Percentiles rank a stretch among this genome's conserved stretches.
Evolutionary conservation across 2,888 invertebrate genomes (phyloP).

Genomic region (Muschampia plurimacula): DNA sequence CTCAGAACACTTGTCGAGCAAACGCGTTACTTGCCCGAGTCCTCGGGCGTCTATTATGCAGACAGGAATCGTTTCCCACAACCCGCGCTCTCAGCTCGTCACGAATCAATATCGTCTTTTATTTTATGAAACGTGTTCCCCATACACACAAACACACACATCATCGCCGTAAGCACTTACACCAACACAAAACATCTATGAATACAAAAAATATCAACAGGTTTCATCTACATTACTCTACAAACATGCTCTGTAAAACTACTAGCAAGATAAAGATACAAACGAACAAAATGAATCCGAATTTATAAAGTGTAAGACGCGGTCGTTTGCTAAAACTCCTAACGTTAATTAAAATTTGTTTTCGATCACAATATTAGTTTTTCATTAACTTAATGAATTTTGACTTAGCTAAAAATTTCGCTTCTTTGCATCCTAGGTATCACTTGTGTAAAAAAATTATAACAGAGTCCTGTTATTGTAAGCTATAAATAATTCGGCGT

Average conservation of each 20-base stretch:
- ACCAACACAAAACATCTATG: conserved; percentile 38
- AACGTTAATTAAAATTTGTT: conserved; percentile 68
- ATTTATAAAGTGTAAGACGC: conserved; percentile 66
- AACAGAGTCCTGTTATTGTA: background rate
- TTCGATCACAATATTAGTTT: conserved; percentile 62
- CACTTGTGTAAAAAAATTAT: background rate
- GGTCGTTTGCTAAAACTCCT: conserved; percentile 67
- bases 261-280: conserved; percentile 59
- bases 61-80: conserved; percentile 83
- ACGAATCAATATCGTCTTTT: conserved; percentile 85
- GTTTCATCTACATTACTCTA: too few relatives aligned
- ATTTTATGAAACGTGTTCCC: conserved; percentile 82
- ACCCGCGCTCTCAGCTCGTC: conserved; percentile 77
- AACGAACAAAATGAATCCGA: conserved; percentile 66
- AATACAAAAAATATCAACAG: background rate
- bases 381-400: conserved; percentile 55
- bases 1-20: conserved; percentile 55
- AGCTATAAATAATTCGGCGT: background rate
- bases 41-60: conserved; percentile 79
- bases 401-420: conserved; percentile 28
- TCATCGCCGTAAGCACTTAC: conserved; percentile 2
- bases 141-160: conserved; percentile 62
- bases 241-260: conserved; percentile 46
- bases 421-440: background rate
- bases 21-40: conserved; percentile 64